Evolutionary conservation across 2,888 invertebrate species (phyloP), one percentile per base, ranked within the genome.

Genomic region (Apocheima hispidaria): DNA sequence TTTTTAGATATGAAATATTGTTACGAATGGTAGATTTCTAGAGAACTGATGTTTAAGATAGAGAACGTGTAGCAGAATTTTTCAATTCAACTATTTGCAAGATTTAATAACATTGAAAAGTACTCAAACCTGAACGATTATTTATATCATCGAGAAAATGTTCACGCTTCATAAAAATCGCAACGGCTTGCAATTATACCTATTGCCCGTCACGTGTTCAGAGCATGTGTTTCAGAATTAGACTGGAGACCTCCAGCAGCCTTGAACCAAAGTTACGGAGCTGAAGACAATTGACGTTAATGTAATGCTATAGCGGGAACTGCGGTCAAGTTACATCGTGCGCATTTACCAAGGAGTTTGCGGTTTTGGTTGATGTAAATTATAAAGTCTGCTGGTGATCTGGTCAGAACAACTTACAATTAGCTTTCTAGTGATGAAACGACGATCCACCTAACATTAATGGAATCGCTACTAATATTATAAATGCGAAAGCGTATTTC

Each of bases 161-260:
- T 53, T 21, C 9, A 12, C 35, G 20, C 49, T 41, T 44, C 50
- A 36, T 43, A 60, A 58, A 58, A 40, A 23, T 33, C 28, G 20
- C 40, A 52, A 7, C 30, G 23, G 9, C 16, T 14, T 41, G 49
- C 21, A 44, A 28, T 7, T 21, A 14, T 43, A n/a, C 14, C 28
- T 46, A 3, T 9, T 30, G 23, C 16, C 6, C 10, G 49, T 54
- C 60, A 60, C 60, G 60, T 60, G 53, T 30, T 30, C 9, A 7
- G 10, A n/a, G 16, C 60, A 60, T 54, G 60, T 53, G 60, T 55
- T 60, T 14, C 41, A 26, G 41, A 60, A 55, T 54, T 38, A 54
- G 49, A 53, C 30, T 53, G 48, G 16, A 51, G 38, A 51, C 46
- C 26, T 23, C n/a, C 10, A 10, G 7, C 16, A 23, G 41, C 54